These are phyloP conservation scores for Mimumesa dahlbomi DNA, from an alignment of 2,888 invertebrate species.

Conservation along the genomic window DNA sequence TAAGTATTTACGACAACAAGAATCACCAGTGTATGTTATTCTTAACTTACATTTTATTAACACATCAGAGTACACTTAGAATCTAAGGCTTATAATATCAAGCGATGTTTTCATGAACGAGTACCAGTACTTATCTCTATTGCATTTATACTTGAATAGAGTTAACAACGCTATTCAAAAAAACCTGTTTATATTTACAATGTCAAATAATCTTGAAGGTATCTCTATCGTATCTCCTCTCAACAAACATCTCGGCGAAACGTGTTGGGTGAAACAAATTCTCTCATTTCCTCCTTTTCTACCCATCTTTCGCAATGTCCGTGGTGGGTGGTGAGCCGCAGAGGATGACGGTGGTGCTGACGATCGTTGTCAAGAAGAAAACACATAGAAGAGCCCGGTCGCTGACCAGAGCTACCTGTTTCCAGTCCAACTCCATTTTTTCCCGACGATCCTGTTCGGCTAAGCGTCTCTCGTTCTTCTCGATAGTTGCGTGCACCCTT, in stretches of 20 bases:
- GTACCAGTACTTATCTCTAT: too few species aligned
- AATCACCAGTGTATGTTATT: too few species aligned
- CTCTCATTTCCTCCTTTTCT: background rate
- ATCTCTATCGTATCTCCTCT: too few species aligned
- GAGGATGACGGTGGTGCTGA: conserved; percentile 90
- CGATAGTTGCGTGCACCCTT: conserved; percentile 88
- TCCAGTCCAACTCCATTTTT: conserved; percentile 92
- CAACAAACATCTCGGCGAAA: background rate
- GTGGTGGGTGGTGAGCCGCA: conserved; percentile 84
- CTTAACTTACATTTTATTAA: too few species aligned
- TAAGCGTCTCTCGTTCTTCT: conserved; percentile 89
- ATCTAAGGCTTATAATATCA: too few species aligned
- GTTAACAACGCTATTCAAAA: too few species aligned
- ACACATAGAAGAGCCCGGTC: conserved; percentile 89
- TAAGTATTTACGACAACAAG: too few species aligned
- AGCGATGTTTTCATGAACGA: too few species aligned
- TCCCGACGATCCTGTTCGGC: conserved; percentile 90
- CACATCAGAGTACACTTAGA: too few species aligned
- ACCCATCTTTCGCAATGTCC: conserved; percentile 55
- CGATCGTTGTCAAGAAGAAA: conserved; percentile 88
- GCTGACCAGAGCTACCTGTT: conserved; percentile 88
- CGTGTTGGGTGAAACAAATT: conserved; percentile 3
- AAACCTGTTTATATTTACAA: too few species aligned
- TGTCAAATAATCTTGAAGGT: too few species aligned
- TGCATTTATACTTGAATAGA: too few species aligned